Evolutionary conservation across 2,888 invertebrate genomes (phyloP), one percentile per base, ranked within the genome.

Genomic region (Biston stratarius): DNA sequence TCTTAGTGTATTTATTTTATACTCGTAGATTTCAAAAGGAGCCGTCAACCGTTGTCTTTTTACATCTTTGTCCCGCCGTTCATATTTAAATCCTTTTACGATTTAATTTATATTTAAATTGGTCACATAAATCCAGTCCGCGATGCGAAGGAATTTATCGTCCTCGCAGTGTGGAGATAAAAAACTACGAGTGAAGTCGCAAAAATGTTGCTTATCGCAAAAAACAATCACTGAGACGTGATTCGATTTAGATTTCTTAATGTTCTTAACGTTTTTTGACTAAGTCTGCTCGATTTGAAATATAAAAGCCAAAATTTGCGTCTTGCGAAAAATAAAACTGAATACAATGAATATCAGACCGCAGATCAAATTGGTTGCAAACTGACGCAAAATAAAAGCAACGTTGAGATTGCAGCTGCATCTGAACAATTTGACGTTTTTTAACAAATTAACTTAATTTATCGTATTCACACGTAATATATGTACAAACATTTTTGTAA

Each of bases 221-320:
- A 84, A 90, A 85, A 81, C 83, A 84, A 91, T 88, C 82, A 76
- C 72, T 66, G 76, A 78, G 83, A 90, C 91, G 91, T 91, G 91
- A 90, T 88, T 91, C 88, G 84, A 91, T 92, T 90, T 87, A 84
- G 79, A 83, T 85, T 74, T 86, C 80, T 75, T 81, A 80, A 82
- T 81, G 81, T 81, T 52, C 62, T 33, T 55, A 38, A n/a, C 69
- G 80, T 87, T 88, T 87, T 87, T 86, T 84, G 71, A 69, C 61
- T 61, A 66, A 71, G 74, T 71, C 77, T 77, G 72, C 72, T 57
- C 71, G 81, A 84, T 81, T 82, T 84, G 77, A 81, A 83, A 84
- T 85, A 87, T 83, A 80, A 81, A 77, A 76, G 80, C 75, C 80
- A 74, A 87, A 84, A 83, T 80, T 78, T 85, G 49, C 64, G 61